These are phyloP conservation scores for Myrmecobius fasciatus DNA, from an alignment of 2,113 vertebrate genomes.

Conservation along the genomic window DNA sequence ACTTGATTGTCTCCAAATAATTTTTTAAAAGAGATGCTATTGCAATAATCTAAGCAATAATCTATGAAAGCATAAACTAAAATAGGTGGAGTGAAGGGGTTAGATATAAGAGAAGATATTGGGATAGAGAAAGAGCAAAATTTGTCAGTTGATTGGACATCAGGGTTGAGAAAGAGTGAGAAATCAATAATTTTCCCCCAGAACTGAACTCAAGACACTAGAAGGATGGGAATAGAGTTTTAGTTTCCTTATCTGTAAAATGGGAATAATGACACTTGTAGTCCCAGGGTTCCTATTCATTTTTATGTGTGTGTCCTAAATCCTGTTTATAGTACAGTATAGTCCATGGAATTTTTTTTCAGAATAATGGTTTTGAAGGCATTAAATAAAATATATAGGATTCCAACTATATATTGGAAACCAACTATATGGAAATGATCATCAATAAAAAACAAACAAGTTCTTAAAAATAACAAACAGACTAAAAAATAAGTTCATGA, in stretches of 20 bases:
- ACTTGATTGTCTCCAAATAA: too few relatives aligned
- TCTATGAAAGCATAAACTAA: not conserved
- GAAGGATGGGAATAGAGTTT: not conserved
- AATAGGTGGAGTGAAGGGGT: not conserved
- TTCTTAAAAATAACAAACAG: too few relatives aligned
- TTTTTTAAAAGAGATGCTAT: too few relatives aligned
- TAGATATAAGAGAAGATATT: not conserved
- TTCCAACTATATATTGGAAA: too few relatives aligned
- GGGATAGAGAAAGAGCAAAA: not conserved
- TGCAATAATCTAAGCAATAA: not conserved
- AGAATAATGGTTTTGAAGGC: too few relatives aligned
- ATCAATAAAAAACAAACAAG: too few relatives aligned
- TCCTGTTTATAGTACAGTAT: too few relatives aligned
- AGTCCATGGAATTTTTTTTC: too few relatives aligned
- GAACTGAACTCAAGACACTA: not conserved
- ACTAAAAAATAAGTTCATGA: too few relatives aligned
- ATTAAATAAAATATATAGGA: too few relatives aligned
- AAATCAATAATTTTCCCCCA: not conserved
- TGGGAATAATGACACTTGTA: not conserved
- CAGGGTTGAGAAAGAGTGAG: not conserved
- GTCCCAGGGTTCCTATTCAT: not conserved
- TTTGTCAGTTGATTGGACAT: not conserved
- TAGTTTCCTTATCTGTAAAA: too few relatives aligned
- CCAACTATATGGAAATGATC: too few relatives aligned
- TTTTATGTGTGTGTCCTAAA: not conserved